These are phyloP conservation scores for Hymenochirus boettgeri DNA, from an alignment of 2,113 vertebrate genomes.

Conservation along the genomic window DNA sequence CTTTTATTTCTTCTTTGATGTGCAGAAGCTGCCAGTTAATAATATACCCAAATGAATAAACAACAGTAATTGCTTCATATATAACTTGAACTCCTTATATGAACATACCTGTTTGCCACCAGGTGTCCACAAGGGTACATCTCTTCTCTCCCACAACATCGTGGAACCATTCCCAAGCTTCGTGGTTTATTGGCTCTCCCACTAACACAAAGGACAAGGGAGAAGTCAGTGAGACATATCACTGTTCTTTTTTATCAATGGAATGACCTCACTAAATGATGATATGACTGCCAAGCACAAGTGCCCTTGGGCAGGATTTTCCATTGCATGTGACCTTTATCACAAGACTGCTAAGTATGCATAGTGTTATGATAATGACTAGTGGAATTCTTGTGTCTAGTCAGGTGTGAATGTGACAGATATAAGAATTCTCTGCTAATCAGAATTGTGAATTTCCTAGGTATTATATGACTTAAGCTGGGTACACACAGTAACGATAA, in stretches of 20 bases:
- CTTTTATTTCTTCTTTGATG: too few relatives aligned
- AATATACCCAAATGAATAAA: too few relatives aligned
- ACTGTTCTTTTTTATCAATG: not conserved
- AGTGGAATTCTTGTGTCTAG: slow-evolving; percentile 1
- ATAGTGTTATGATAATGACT: not conserved
- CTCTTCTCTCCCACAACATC: slow-evolving; percentile 77
- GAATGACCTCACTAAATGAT: not conserved
- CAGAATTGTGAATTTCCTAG: not conserved
- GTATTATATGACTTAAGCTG: too few relatives aligned
- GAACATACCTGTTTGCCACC: slow-evolving; percentile 91
- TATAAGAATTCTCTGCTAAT: slow-evolving; percentile 8
- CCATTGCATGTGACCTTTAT: slow-evolving; percentile 28
- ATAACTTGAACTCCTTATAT: too few relatives aligned
- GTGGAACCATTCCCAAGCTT: slow-evolving; percentile 91
- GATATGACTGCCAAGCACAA: not conserved
- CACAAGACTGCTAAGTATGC: not conserved
- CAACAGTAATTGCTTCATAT: too few relatives aligned
- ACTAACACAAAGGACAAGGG: slow-evolving; percentile 60
- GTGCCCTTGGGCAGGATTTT: slow-evolving; percentile 7
- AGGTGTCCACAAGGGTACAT: slow-evolving; percentile 85
- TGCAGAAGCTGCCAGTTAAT: too few relatives aligned
- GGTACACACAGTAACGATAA: too few relatives aligned
- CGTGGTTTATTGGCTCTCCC: slow-evolving; percentile 86
- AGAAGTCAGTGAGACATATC: not conserved
- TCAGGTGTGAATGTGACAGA: not conserved